Evolutionary conservation across 2,113 vertebrate species (phyloP), one percentile per base, ranked within the genome.

Genomic region (Gymnarchus niloticus): DNA sequence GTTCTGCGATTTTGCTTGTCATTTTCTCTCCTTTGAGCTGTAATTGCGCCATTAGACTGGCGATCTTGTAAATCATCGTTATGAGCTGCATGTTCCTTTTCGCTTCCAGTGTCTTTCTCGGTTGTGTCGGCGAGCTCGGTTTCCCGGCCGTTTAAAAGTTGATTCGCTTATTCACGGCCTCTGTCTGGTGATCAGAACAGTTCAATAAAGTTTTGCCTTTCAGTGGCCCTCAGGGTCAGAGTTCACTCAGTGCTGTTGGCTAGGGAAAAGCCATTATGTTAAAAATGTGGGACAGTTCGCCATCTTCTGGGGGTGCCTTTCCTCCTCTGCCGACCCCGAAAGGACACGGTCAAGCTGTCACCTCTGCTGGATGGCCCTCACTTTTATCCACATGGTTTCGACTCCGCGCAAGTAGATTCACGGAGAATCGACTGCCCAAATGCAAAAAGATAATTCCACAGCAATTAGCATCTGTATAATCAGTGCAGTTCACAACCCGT

Each of bases 381-480:
- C 1, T 57, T n/a, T 54, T 21, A 6, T 3, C 3, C 56, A 1
- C 17, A 46, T 10, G 28, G 25, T 17, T n/a, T n/a, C 28, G 80
- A 82, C 52, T 41, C 59, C 54, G 56, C 17, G 56, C 56, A 44
- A 57, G 82, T 83, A 28, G 33, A 57, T 10, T 83, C 82, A 59
- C 10, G 54, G 54, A 83, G 82, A 44, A 83, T 44, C 19, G 56
- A 83, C 56, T 59, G 52, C 44, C 82, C 82, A 12, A 83, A 54
- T 57, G 82, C 54, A 54, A 46, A 83, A 83, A 46, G 82, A 33
- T 83, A 57, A 44, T 57, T 83, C 54, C 82, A 83, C 56, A 59
- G 54, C 41, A 57, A 83, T 83, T 83, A 83, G 56, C 41, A 23
- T 83, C 28, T 57, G 21, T 83, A 59, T 83, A 83, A 83, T 83